phyloP scores from a whole-genome alignment of 2,113 vertebrate genomes.

The Protobothrops flavoviridis region DNA sequence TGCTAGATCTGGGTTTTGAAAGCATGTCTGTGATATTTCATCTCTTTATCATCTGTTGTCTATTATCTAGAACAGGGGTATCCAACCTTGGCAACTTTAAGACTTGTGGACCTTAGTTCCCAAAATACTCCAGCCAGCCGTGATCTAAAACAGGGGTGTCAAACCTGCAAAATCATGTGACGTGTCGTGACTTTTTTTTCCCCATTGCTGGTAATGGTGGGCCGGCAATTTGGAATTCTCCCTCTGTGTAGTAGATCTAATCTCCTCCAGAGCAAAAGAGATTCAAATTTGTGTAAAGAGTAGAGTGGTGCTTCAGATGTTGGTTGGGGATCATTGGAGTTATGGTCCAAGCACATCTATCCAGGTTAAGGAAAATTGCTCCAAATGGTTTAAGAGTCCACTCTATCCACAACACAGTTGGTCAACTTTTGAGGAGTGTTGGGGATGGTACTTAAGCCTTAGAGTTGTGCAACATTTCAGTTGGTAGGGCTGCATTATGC shows the following conservation, averaged over 20 bases:
- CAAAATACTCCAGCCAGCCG: background rate
- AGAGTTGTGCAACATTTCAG: background rate
- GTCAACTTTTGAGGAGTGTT: background rate
- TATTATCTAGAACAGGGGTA: background rate
- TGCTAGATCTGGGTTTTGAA: background rate
- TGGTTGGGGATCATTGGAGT: background rate
- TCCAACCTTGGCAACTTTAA: background rate
- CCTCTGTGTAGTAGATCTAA: background rate
- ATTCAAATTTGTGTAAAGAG: background rate
- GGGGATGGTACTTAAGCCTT: background rate
- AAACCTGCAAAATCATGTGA: no score
- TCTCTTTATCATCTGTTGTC: background rate
- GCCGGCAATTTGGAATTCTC: no score
- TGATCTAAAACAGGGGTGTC: background rate
- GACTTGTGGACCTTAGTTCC: background rate
- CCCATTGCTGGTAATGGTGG: no score
- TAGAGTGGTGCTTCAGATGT: background rate
- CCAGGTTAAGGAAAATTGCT: background rate
- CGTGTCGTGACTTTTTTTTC: rapidly evolving
- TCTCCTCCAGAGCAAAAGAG: background rate
- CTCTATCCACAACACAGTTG: background rate
- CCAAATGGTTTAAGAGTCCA: background rate
- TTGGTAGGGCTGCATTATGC: background rate
- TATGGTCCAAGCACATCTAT: background rate
- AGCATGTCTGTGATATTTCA: background rate